Evolutionary conservation across 2,888 invertebrate genomes (phyloP), one percentile per base, ranked within the genome.

Genomic region (Lepidonotus clava): DNA sequence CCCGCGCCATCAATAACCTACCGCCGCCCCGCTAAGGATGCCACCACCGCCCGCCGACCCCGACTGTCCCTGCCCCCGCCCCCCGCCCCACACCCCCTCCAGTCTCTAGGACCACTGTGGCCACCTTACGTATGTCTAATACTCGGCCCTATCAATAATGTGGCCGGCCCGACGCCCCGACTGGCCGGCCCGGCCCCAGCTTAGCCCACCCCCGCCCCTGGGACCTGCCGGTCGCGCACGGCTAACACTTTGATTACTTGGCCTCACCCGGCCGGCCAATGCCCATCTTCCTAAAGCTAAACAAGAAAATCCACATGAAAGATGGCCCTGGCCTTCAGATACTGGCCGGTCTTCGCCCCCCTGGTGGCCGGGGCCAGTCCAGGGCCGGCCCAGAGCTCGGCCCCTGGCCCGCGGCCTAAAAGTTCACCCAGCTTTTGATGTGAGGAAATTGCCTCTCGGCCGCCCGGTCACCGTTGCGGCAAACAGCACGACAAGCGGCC

Each of bases 341-440:
- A 56, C 56, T 56, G 56, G 14, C 56, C 56, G 24, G n/a, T 56
- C 56, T n/a, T n/a, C n/a, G n/a, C 34, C 8, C 71, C 71, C 38
- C 71, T 38, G n/a, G 11, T 38, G 14, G 21, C 71, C 36, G n/a
- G 28, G 66, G 28, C 4, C 21, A 66, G 28, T 66, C 66, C n/a
- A n/a, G 46, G 8, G 18, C 46, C 8, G 8, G 46, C 46, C n/a
- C 66, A 66, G 28, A 32, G 21, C 61, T 28, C 28, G 14, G 2
- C 71, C 36, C 34, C 71, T 11, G 71, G 71, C 71, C 71, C 36
- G 14, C 36, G 36, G 71, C 71, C 36, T 34, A 34, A 71, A 71
- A 71, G 71, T 71, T 71, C 71, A 71, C 71, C 38, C 36, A 71
- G 71, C 71, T 71, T 71, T 71, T 71, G 71, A 71, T 71, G 71